A percentile compares a stretch with the other conserved stretches of the same genome.
phyloP scores from a whole-genome alignment of 2,797 vertebrate species.

The Peromyscus aztecus region DNA sequence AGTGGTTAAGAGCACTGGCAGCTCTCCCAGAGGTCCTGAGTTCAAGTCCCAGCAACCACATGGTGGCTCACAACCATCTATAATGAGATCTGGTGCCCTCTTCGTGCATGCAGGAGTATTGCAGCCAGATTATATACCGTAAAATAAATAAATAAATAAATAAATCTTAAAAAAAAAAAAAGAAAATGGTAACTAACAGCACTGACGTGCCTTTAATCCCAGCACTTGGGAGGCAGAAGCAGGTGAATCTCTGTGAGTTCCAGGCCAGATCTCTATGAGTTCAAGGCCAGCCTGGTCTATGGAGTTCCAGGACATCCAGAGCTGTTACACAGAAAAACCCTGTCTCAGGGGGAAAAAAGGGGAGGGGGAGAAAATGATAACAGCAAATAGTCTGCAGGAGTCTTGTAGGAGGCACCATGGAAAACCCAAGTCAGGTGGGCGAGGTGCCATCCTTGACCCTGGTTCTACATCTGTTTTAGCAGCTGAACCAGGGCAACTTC shows the following conservation, averaged over 20 bases:
- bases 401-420: not conserved
- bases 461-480: conserved; percentile 23
- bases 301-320: not conserved
- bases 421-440: not conserved
- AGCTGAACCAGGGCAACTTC: not conserved
- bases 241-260: too few relatives aligned
- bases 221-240: not conserved
- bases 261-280: not conserved
- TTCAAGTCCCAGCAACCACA: too few relatives aligned
- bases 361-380: not conserved
- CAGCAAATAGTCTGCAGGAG: not conserved
- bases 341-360: not conserved
- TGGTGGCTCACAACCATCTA: too few relatives aligned
- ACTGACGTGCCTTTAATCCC: not conserved
- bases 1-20: too few relatives aligned
- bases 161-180: too few relatives aligned
- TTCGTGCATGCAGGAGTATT: too few relatives aligned
- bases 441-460: not conserved
- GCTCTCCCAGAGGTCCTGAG: too few relatives aligned
- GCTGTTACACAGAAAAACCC: not conserved
- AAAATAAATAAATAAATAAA: too few relatives aligned
- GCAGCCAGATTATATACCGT: too few relatives aligned
- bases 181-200: too few relatives aligned
- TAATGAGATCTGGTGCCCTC: too few relatives aligned
- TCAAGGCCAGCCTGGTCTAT: not conserved